Conservation (phyloP, 2,797 vertebrate species). For the Threskiornis aethiopicus region DNA sequence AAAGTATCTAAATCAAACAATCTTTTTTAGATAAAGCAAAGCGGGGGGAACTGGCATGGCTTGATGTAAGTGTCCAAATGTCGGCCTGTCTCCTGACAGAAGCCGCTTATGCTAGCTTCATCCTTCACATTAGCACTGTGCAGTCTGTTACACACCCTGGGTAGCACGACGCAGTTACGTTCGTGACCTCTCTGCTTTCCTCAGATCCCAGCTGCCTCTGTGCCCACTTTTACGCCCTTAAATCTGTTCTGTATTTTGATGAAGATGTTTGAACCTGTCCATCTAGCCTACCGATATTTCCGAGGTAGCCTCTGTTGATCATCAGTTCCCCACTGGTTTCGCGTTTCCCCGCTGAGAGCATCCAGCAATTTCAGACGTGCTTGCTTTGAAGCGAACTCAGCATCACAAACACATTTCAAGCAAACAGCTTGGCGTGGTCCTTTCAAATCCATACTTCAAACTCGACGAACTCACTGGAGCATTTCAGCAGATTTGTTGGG, state of each 20-base stretch:
- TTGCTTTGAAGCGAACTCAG: neutral
- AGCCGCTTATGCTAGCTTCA: neutral
- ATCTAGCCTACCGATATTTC: neutral
- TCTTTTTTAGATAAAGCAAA: neutral
- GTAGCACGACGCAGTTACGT: neutral
- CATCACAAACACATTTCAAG: neutral
- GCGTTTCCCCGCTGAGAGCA: neutral
- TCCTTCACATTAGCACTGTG: neutral
- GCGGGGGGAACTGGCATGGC: neutral
- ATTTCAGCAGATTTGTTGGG: neutral
- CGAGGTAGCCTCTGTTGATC: neutral
- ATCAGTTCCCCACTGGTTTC: neutral
- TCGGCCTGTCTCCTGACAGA: neutral
- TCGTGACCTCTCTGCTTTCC: neutral
- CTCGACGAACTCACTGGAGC: neutral
- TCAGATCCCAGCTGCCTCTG: neutral
- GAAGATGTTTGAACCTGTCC: neutral
- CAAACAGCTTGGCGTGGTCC: neutral
- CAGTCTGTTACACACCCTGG: neutral
- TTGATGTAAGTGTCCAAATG: neutral
- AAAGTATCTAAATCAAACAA: neutral
- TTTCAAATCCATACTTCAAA: neutral
- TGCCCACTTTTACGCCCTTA: neutral
- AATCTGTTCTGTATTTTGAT: neutral
- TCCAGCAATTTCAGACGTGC: neutral